Conservation (phyloP, 92 coral and sea anemone genomes). For the Heteractis magnifica region DNA sequence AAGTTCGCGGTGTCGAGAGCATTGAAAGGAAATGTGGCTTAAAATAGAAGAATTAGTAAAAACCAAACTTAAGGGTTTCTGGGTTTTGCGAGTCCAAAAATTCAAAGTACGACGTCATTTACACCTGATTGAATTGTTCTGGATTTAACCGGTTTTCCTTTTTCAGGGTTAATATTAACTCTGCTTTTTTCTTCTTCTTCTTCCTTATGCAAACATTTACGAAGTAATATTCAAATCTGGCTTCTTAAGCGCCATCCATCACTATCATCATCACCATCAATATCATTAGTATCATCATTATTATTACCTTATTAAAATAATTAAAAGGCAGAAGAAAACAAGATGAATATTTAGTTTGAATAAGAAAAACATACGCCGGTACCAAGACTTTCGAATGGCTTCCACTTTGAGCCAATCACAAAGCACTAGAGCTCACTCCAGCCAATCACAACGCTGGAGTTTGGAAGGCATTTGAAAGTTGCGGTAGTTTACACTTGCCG, state of each 20-base stretch:
- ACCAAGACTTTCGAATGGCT: not conserved
- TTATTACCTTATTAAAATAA: not conserved
- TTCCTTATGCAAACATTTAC: not conserved
- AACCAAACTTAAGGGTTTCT: not conserved
- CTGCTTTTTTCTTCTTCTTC: too few species aligned
- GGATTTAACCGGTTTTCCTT: not conserved
- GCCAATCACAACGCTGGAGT: not conserved
- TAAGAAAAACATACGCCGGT: too few species aligned
- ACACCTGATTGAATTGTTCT: not conserved
- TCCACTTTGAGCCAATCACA: not conserved
- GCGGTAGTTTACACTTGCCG: not conserved
- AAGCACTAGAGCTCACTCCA: not conserved
- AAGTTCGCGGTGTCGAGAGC: conserved; percentile 1
- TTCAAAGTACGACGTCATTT: not conserved
- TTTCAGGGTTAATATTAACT: not conserved
- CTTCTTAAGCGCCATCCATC: not conserved
- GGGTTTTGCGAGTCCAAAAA: not conserved
- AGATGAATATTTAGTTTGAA: not conserved
- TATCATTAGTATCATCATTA: too few species aligned
- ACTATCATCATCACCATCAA: too few species aligned
- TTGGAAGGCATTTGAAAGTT: not conserved
- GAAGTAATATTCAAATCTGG: not conserved
- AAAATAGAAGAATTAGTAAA: not conserved
- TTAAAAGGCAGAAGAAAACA: not conserved
- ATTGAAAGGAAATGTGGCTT: not conserved